Evolutionary conservation across 2,888 invertebrate genomes (phyloP), one percentile per base, ranked within the genome.

Genomic region (Drosophila kanekoi): DNA sequence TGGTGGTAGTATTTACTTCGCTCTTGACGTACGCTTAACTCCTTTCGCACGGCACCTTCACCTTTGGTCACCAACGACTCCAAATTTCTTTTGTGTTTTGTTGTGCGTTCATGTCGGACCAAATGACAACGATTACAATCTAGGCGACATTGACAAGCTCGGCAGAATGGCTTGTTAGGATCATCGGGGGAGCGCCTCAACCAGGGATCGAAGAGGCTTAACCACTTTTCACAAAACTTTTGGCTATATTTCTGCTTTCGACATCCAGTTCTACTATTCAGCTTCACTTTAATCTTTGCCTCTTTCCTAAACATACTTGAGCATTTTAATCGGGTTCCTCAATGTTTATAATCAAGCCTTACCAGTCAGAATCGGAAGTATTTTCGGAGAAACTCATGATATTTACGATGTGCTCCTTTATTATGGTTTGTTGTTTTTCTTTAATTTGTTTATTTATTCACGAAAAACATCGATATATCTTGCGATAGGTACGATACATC

Each of bases 41-140:
- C 91, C 45, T 83, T 83, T 0, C 81, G 76, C 4, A 87, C 89
- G 0, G 90, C 90, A 13, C 85, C 83, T 33, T 91, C 91, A 0
- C 91, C 91, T 35, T 90, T 90, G 43, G 79, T 86, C 4, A 91
- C 56, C n/a, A 90, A 62, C 1, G 83, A 78, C 35, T 91, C 88
- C 32, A 91, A 54, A 58, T 91, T 91, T 11, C 91, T 81, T 14
- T 87, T 78, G 62, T 91, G 91, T 18, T 91, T 91, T 9, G 89
- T 87, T 1, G 91, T 91, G 0, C 88, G 86, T 33, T 91, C 91
- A 43, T 91, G 91, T 1, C 91, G 78, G 14, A 89, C 88, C 23
- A 91, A 62, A 49, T 91, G 92, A 35, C 92, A 91, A 3, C 91
- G 91, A 62, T 92, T 91, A 41, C 92, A 92, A 51, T 91, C 92